A percentile compares a stretch with the other conserved stretches of the same genome.
Conservation (phyloP, 2,888 invertebrate species). For the Syritta pipiens region DNA sequence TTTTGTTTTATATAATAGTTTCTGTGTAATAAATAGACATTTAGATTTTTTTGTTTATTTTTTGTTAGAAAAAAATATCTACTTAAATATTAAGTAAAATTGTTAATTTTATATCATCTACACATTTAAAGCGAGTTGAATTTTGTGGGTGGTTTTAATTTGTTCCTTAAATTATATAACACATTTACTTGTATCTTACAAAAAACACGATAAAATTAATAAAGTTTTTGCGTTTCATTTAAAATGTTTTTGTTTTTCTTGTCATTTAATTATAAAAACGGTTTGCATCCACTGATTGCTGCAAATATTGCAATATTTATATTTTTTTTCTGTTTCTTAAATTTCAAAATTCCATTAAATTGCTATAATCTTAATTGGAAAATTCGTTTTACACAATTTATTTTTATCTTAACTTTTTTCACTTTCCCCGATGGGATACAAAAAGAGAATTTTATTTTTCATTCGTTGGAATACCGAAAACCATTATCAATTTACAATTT, state of each 20-base stretch:
- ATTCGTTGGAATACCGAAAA: slow-evolving; percentile 69
- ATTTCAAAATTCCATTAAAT: slow-evolving; percentile 7
- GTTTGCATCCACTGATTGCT: slow-evolving; percentile 47
- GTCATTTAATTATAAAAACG: not conserved
- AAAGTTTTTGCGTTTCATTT: slow-evolving; percentile 12
- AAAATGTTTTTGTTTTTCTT: not conserved
- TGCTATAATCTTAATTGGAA: slow-evolving; percentile 13
- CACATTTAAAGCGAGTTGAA: slow-evolving; percentile 69
- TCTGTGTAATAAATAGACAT: slow-evolving; percentile 68
- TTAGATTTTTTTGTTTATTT: slow-evolving; percentile 48
- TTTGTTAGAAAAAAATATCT: slow-evolving; percentile 53
- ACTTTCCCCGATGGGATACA: slow-evolving; percentile 15
- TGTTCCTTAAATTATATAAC: slow-evolving; percentile 29
- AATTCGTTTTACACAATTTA: slow-evolving; percentile 18
- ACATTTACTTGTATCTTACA: slow-evolving; percentile 19
- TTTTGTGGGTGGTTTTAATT: slow-evolving; percentile 64
- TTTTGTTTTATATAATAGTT: slow-evolving; percentile 35
- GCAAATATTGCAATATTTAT: slow-evolving; percentile 57
- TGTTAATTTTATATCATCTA: slow-evolving; percentile 40
- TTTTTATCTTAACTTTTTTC: not conserved
- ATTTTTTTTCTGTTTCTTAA: slow-evolving; percentile 14
- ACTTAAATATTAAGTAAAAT: slow-evolving; percentile 65
- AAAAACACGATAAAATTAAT: not conserved
- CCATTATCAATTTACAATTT: slow-evolving; percentile 62
- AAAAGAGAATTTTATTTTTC: slow-evolving; percentile 28